A percentile compares a stretch with the other conserved stretches of the same genome.
Conservation (phyloP, 1,140 invertebrate species). For the Aradophagus sp. region DNA sequence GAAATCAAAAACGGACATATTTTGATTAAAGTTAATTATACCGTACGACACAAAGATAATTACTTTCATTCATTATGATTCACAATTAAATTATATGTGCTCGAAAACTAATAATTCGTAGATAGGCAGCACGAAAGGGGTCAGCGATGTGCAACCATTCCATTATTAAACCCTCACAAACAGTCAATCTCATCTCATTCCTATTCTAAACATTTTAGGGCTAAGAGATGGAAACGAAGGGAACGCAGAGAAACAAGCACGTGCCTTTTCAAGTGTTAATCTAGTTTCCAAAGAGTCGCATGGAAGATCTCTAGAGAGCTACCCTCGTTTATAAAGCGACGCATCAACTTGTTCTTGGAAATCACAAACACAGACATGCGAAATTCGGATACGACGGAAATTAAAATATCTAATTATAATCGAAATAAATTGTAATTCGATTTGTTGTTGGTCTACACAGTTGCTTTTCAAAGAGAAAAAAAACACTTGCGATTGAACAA, state of each 20-base stretch:
- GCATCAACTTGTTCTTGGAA: slow-evolving; percentile 35
- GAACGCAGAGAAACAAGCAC: slow-evolving; percentile 12
- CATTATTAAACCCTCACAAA: slow-evolving; percentile 12
- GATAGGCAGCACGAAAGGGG: slow-evolving; percentile 10
- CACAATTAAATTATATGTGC: slow-evolving; percentile 6
- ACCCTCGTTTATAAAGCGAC: slow-evolving; percentile 18
- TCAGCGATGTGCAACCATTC: slow-evolving; percentile 5
- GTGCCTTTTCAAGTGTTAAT: slow-evolving; percentile 31
- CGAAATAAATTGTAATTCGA: slow-evolving; percentile 14
- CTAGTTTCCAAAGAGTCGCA: slow-evolving; percentile 22
- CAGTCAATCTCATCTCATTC: slow-evolving; percentile 7
- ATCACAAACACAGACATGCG: slow-evolving; percentile 27
- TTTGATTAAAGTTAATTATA: too few relatives aligned
- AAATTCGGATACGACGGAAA: slow-evolving; percentile 3
- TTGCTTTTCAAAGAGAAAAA: too few relatives aligned
- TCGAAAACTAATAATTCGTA: slow-evolving; percentile 10
- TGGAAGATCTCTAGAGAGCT: slow-evolving; percentile 16
- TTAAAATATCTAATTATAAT: slow-evolving; percentile 5
- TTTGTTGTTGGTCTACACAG: background rate
- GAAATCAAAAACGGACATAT: too few relatives aligned
- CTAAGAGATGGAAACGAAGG: background rate
- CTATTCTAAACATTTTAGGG: background rate
- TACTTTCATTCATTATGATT: background rate
- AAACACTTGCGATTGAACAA: too few relatives aligned
- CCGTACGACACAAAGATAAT: too few relatives aligned